Percentiles rank a stretch among this genome's conserved stretches.
These are phyloP conservation scores for Stichodactyla helianthus DNA, from an alignment of 64 coral and sea anemone species.

Conservation along the genomic window DNA sequence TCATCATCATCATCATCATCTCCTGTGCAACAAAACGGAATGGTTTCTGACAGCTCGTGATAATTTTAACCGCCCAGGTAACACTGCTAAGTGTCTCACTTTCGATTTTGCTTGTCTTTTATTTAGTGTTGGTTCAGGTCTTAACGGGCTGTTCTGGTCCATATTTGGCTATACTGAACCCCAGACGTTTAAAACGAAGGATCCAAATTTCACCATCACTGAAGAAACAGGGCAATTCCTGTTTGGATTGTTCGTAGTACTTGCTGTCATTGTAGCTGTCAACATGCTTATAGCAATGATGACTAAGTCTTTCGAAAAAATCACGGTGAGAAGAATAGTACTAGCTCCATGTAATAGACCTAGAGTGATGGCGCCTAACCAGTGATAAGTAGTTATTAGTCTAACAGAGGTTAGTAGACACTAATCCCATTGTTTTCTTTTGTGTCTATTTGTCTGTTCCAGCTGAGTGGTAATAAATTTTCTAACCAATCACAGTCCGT, in stretches of 20 bases:
- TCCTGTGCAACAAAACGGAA: too few relatives aligned
- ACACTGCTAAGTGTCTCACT: too few relatives aligned
- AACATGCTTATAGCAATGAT: constrained; percentile 87
- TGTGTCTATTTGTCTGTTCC: too few relatives aligned
- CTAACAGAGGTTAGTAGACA: too few relatives aligned
- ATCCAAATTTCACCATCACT: constrained; percentile 53
- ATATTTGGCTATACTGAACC: constrained; percentile 67
- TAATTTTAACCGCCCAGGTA: too few relatives aligned
- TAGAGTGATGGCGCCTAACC: too few relatives aligned
- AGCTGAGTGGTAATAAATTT: too few relatives aligned
- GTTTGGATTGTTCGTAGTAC: constrained; percentile 62
- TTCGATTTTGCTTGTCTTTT: background rate
- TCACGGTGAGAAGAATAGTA: constrained; percentile 34
- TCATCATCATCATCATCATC: too few relatives aligned
- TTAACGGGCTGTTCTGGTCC: constrained; percentile 58
- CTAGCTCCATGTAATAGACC: background rate
- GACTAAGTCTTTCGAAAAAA: constrained; percentile 68
- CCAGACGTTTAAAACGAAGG: constrained; percentile 40
- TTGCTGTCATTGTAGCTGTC: constrained; percentile 53
- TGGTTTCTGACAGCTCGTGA: too few relatives aligned
- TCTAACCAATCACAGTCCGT: too few relatives aligned
- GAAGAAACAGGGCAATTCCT: constrained; percentile 41
- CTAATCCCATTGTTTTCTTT: too few relatives aligned
- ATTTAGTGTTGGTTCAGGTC: constrained; percentile 43
- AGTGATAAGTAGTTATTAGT: background rate